Conservation (phyloP, 2,113 vertebrate genomes). For the Thymallus thymallus region DNA sequence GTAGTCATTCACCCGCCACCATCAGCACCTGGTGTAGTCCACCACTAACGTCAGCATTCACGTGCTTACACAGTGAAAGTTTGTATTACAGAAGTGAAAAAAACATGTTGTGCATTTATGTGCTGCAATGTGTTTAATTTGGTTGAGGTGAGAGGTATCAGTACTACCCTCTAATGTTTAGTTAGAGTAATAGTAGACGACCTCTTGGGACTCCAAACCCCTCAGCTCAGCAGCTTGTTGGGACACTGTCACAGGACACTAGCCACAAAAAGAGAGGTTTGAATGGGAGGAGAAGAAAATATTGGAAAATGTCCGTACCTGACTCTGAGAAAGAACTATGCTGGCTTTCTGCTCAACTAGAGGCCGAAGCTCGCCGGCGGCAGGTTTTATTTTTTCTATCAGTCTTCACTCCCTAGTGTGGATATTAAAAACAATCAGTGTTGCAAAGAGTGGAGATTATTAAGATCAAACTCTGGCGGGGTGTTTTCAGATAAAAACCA, state of each 20-base stretch:
- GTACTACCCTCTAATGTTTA: too few species aligned
- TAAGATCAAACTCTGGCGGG: conserved; percentile 15
- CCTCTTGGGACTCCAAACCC: too few species aligned
- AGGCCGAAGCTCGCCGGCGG: not conserved
- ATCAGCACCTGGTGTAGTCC: not conserved
- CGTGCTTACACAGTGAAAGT: too few species aligned
- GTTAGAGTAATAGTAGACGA: too few species aligned
- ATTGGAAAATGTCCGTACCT: not conserved
- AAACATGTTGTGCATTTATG: too few species aligned
- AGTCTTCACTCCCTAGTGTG: not conserved
- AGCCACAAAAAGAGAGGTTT: not conserved
- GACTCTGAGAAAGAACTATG: not conserved
- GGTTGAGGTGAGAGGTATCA: too few species aligned
- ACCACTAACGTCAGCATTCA: not conserved
- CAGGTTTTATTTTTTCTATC: conserved; percentile 5
- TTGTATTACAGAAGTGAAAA: too few species aligned
- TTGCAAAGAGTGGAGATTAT: conserved; percentile 22
- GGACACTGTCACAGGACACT: too few species aligned
- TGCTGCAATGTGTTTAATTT: too few species aligned
- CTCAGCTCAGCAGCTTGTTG: too few species aligned
- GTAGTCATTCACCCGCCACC: not conserved
- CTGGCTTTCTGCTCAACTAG: conserved; percentile 2
- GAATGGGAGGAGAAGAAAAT: not conserved
- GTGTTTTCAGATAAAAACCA: conserved; percentile 5
- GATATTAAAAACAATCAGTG: conserved; percentile 30